Evolutionary conservation across 2,113 vertebrate species (phyloP).

Genomic region (Cairina moschata): DNA sequence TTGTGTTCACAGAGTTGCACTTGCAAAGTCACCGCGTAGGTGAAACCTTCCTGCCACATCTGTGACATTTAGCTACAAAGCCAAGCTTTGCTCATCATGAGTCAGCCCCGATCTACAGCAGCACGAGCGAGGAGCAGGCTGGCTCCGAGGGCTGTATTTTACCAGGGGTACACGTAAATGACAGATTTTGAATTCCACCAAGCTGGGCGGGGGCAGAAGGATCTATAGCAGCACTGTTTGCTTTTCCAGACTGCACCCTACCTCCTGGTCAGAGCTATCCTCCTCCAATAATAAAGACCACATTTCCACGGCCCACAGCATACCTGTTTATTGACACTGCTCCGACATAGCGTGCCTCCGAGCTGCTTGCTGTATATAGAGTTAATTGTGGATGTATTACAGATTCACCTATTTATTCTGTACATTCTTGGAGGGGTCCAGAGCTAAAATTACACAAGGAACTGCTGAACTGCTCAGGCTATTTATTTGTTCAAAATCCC

Average conservation of each 20-base stretch:
- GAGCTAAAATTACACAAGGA: conserved; percentile 65
- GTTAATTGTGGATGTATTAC: conserved; percentile 45
- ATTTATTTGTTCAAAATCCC: conserved; percentile 60
- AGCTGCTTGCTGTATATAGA: conserved; percentile 8
- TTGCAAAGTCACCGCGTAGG: background rate
- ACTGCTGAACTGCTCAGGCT: background rate
- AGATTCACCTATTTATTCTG: conserved; percentile 68
- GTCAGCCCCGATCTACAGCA: background rate
- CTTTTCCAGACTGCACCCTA: conserved; percentile 30
- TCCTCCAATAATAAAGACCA: conserved; percentile 6
- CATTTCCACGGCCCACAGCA: background rate
- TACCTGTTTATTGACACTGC: conserved; percentile 68
- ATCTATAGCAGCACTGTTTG: conserved; percentile 9
- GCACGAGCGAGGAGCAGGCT: background rate
- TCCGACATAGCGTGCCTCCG: background rate
- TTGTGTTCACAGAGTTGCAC: background rate
- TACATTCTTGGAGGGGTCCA: conserved; percentile 50
- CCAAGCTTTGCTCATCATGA: background rate
- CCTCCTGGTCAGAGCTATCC: background rate
- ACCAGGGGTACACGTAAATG: background rate
- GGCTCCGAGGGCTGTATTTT: background rate
- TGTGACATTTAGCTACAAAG: background rate
- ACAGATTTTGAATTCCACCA: background rate
- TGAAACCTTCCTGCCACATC: background rate
- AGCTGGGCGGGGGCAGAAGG: background rate